Evolutionary conservation across 2,797 vertebrate species (phyloP).

Genomic region (Myiotriccus ornatus): DNA sequence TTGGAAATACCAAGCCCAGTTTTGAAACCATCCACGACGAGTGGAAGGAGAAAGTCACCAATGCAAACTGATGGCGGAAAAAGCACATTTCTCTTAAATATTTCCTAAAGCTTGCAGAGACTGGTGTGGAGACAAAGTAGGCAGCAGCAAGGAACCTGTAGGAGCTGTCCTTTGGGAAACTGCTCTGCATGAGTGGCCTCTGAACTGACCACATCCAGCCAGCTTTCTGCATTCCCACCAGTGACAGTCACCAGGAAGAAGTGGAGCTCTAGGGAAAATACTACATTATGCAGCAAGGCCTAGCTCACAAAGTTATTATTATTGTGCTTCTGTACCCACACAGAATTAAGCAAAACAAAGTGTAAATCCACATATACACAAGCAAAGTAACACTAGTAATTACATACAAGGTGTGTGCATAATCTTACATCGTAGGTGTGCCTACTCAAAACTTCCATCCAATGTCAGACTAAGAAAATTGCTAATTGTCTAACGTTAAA

Average conservation of each 20-base stretch:
- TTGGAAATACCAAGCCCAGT: neutral
- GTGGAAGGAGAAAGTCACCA: neutral
- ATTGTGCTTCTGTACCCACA: neutral
- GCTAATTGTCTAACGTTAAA: neutral
- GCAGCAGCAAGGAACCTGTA: neutral
- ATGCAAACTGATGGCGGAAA: neutral
- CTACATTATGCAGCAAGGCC: neutral
- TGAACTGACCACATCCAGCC: neutral
- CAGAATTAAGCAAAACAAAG: neutral
- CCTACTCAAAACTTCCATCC: neutral
- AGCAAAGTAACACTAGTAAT: neutral
- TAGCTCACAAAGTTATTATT: neutral
- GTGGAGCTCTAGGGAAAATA: neutral
- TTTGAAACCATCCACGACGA: neutral
- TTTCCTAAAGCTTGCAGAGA: neutral
- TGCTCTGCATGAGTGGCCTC: neutral
- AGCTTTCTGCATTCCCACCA: neutral
- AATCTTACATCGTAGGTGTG: neutral
- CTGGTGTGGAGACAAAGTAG: neutral
- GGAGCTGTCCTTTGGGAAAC: neutral
- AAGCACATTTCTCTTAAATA: neutral
- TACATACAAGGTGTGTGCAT: neutral
- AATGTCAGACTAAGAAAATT: neutral
- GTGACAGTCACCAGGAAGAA: neutral
- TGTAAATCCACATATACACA: rapidly evolving